These are phyloP conservation scores for Lepus townsendii DNA, from an alignment of 2,797 vertebrate genomes.

Conservation along the genomic window DNA sequence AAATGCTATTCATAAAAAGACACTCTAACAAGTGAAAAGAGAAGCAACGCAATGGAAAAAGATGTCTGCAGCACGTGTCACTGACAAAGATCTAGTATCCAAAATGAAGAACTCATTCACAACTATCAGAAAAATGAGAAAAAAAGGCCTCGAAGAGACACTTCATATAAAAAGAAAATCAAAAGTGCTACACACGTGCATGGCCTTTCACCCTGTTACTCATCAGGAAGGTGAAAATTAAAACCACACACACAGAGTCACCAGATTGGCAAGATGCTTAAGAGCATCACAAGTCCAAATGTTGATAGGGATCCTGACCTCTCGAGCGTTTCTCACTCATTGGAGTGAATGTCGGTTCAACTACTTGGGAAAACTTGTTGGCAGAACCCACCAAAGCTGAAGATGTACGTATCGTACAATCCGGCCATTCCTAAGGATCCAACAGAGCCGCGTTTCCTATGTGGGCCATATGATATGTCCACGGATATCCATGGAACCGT, in stretches of 20 bases:
- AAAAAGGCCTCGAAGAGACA: not conserved
- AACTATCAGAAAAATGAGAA: conserved; percentile 24
- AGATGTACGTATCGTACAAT: not conserved
- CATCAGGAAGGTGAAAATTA: conserved; percentile 52
- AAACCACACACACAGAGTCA: not conserved
- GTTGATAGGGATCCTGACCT: not conserved
- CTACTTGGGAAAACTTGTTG: not conserved
- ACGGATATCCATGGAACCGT: not conserved
- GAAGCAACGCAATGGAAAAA: conserved; percentile 12
- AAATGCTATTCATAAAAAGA: conserved; percentile 10
- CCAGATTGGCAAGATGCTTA: not conserved
- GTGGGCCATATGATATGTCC: not conserved
- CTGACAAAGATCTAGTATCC: conserved; percentile 46
- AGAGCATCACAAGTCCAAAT: not conserved
- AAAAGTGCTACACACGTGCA: conserved; percentile 9
- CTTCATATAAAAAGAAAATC: conserved; percentile 43
- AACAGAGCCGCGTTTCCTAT: not conserved
- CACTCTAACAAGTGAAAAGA: not conserved
- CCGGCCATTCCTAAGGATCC: not conserved
- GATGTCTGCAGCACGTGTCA: not conserved
- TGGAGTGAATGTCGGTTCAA: not conserved
- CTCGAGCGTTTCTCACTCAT: not conserved
- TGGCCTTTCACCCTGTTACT: conserved; percentile 44
- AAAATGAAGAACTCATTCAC: conserved; percentile 60
- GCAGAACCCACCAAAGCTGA: not conserved